Conservation (phyloP, 2,797 vertebrate species). For the Intellagama lesueurii region DNA sequence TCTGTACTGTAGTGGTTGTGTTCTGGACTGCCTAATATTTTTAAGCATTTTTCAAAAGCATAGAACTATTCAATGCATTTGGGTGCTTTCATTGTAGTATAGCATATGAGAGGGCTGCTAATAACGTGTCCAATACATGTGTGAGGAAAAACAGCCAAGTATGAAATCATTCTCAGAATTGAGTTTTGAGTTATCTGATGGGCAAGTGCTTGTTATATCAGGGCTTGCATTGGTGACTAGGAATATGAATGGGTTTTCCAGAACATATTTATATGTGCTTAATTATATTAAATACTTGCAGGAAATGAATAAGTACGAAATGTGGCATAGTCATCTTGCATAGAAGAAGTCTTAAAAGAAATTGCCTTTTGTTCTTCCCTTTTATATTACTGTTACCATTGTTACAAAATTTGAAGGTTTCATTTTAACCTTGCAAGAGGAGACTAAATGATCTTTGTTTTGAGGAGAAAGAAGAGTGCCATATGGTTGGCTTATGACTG, state of each 20-base stretch:
- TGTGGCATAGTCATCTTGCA: slow-evolving; percentile 22
- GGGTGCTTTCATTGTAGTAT: neutral
- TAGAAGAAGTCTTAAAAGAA: slow-evolving; percentile 32
- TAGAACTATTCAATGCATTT: neutral
- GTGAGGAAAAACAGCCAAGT: slow-evolving; percentile 21
- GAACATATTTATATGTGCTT: slow-evolving; percentile 47
- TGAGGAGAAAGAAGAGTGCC: neutral
- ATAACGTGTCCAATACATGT: slow-evolving; percentile 13
- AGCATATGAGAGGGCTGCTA: neutral
- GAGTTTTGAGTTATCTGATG: slow-evolving; percentile 48
- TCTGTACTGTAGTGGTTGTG: neutral
- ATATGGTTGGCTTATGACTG: neutral
- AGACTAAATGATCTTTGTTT: neutral
- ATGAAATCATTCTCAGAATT: slow-evolving; percentile 48
- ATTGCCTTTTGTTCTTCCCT: slow-evolving; percentile 32
- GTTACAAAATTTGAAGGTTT: neutral
- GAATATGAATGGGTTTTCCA: slow-evolving; percentile 26
- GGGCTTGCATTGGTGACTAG: slow-evolving; percentile 46
- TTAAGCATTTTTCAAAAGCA: neutral
- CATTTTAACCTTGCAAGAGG: neutral
- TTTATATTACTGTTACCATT: neutral
- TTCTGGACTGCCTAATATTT: neutral
- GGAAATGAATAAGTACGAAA: slow-evolving; percentile 46
- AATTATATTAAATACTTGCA: slow-evolving; percentile 54
- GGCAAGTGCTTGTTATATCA: slow-evolving; percentile 50